Base-by-base conservation (phyloP, 35 echinoderm and acorn worm genomes). In the Nesometra sesokonis region DNA sequence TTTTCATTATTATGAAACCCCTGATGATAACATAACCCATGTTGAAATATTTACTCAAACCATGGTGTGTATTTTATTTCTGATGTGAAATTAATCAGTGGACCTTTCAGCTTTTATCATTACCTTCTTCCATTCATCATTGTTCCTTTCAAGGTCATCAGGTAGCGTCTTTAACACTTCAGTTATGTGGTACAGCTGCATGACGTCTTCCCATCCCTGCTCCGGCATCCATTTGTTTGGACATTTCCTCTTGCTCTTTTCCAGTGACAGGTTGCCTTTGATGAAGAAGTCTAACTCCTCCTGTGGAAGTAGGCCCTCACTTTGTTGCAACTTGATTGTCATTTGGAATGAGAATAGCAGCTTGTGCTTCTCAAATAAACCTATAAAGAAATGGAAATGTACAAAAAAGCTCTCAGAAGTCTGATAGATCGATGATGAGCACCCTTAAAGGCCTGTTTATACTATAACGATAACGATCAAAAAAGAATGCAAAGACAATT, bases 241-340 rank as follows among this genome's bases (percentile, higher is more conserved):
- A 15, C 92, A 84, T 0, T 82, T 32, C 27, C 96, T 86, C 33
- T 90, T 86, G 87, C 84, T 99, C 89, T 99, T 99, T 85, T 99
- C 96, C 77, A 99, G 81, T 3, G 96, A 99, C 37, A 94, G 90
- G 88, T 99, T 99, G 35, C 96, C 96, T 84, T 99, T 99, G 86
- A 99, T 94, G 88, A 99, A 99, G 96, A 99, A 99, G 88, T 99
- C 93, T 8, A 99, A 88, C 82, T 99, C 96, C 9, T 99, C 96
- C 67, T 94, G 90, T 27, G 96, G 96, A 2, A 99, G 84, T 31
- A 94, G 91, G 29, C 88, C 96, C 38, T 99, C 96, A 32, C 88
- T 91, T 82, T 99, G 96, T 47, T 99, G 91, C 84, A 99, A 93
- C 85, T 99, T 99, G 76, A 91, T 91, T 36, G 96, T 99, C 96